Evolutionary conservation across 2,797 vertebrate genomes (phyloP).

Genomic region (Alexandromys oeconomus): DNA sequence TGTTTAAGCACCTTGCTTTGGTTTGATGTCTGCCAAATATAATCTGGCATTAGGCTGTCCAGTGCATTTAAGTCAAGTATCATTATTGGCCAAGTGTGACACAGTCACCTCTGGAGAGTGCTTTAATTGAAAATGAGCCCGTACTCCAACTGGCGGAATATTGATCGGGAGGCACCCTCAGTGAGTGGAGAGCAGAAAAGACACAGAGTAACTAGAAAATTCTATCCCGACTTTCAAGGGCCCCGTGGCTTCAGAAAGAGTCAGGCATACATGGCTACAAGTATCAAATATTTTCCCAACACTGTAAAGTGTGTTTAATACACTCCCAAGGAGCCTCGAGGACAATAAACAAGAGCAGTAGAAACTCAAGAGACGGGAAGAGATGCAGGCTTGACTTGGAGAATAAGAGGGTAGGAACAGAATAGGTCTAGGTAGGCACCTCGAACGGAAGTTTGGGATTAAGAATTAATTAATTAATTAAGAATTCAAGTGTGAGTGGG

Average conservation of each 20-base stretch:
- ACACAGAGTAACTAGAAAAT: background rate
- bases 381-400: background rate
- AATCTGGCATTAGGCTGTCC: background rate
- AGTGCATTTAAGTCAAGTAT: slow-evolving; percentile 45
- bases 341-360: background rate
- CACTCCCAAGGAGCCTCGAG: background rate
- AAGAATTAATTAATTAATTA: background rate
- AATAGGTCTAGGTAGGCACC: background rate
- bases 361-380: background rate
- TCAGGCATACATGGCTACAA: background rate
- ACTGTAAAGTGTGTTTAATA: rapidly evolving
- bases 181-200: background rate
- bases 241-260: background rate
- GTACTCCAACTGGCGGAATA: background rate
- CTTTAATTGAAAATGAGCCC: background rate
- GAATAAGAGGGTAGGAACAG: too few relatives aligned
- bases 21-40: slow-evolving; percentile 18
- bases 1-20: slow-evolving; percentile 29
- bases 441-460: background rate
- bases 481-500: background rate
- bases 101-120: background rate
- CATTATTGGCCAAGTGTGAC: slow-evolving; percentile 12
- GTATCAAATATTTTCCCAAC: background rate
- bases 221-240: background rate
- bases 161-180: background rate